Percentiles rank a stretch among this genome's conserved stretches.
These are phyloP conservation scores for Anguilla obscura DNA, from an alignment of 2,797 vertebrate genomes.

Conservation along the genomic window DNA sequence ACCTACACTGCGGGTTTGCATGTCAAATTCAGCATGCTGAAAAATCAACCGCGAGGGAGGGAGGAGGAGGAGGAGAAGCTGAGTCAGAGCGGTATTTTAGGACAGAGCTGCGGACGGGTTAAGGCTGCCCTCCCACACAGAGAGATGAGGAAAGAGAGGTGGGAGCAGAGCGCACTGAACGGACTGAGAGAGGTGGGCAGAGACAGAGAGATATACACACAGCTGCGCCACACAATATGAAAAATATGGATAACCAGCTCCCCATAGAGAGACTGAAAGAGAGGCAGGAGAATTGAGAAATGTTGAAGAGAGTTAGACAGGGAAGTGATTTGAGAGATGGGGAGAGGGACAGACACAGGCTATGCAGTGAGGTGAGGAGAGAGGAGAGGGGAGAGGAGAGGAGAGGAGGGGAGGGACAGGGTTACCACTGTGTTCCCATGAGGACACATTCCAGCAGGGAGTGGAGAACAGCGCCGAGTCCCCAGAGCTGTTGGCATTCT, in stretches of 20 bases:
- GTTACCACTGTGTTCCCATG: slow-evolving; percentile 70
- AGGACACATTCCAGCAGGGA: slow-evolving; percentile 70
- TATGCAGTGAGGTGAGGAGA: slow-evolving; percentile 42
- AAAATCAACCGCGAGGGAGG: not conserved
- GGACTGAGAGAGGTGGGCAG: not conserved
- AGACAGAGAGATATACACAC: not conserved
- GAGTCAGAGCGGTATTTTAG: not conserved
- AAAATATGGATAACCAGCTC: not conserved
- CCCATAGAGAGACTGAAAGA: slow-evolving; percentile 2
- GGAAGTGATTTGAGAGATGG: not conserved
- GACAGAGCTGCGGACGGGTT: not conserved
- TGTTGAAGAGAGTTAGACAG: not conserved
- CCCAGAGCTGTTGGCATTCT: slow-evolving; percentile 61
- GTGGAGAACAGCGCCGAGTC: slow-evolving; percentile 71
- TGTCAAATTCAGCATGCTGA: not conserved
- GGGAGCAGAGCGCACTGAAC: too few relatives aligned
- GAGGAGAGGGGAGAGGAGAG: not conserved
- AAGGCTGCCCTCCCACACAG: not conserved
- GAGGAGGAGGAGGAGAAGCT: not conserved
- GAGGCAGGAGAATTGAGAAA: slow-evolving; percentile 13
- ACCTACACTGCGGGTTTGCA: not conserved
- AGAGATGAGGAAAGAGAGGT: not conserved
- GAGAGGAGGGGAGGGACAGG: slow-evolving; percentile 20
- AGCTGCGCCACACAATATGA: not conserved
- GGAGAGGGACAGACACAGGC: not conserved